Conservation (phyloP, 1,140 invertebrate species). For the Metaphire vulgaris region DNA sequence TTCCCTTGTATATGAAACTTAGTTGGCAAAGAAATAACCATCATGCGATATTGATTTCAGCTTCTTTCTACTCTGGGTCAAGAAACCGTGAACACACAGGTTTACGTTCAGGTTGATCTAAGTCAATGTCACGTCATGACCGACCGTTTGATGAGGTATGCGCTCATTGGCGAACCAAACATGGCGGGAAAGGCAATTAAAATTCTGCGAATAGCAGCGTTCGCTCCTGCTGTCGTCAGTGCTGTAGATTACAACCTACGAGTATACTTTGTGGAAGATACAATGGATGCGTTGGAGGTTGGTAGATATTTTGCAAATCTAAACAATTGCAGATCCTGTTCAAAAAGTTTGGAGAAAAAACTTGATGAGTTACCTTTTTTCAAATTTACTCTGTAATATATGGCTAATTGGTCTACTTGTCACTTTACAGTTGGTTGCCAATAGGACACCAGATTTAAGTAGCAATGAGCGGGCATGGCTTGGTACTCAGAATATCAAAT, state of each 20-base stretch:
- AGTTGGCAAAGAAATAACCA: no score
- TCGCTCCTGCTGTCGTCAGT: conserved; percentile 60
- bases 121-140: conserved; percentile 81
- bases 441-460: no score
- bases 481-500: no score
- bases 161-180: conserved; percentile 70
- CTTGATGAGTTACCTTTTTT: no score
- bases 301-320: no score
- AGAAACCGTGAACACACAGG: conserved; percentile 88
- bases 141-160: conserved; percentile 77
- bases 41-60: conserved; percentile 45
- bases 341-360: no score
- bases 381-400: no score
- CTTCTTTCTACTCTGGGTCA: conserved; percentile 80
- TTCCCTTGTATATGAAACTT: no score
- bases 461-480: no score
- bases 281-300: conserved; percentile 76
- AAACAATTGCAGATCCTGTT: no score
- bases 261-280: conserved; percentile 86
- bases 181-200: conserved; percentile 64
- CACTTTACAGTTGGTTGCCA: no score
- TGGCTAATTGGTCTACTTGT: no score
- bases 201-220: conserved; percentile 75
- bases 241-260: conserved; percentile 69
- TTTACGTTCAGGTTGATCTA: conserved; percentile 84